Evolutionary conservation across 2,113 vertebrate species (phyloP).

Genomic region (Ursus arctos): DNA sequence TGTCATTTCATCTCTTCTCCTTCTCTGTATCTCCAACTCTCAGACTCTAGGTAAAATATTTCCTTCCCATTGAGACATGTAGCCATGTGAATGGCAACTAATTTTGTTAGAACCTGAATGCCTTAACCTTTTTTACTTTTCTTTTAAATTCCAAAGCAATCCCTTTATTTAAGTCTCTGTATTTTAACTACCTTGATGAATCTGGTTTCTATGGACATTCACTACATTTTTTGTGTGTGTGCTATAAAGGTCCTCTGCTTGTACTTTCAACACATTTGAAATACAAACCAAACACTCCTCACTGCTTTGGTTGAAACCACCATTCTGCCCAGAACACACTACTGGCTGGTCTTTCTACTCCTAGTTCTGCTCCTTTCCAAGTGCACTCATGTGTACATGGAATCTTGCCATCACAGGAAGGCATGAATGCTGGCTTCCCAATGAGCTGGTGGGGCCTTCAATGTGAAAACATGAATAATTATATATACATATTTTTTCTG

Average conservation of each 20-base stretch:
- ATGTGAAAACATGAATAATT: not conserved
- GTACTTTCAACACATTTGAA: not conserved
- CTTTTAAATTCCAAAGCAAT: not conserved
- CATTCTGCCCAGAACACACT: too few species aligned
- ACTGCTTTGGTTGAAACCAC: too few species aligned
- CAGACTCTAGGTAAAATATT: not conserved
- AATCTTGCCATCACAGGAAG: too few species aligned
- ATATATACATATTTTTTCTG: not conserved
- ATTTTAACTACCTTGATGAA: not conserved
- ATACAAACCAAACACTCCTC: not conserved
- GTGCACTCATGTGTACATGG: not conserved
- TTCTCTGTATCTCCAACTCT: not conserved
- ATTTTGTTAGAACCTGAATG: not conserved
- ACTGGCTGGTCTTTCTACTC: not conserved
- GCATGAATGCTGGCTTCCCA: not conserved
- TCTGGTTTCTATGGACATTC: not conserved
- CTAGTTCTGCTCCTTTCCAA: not conserved
- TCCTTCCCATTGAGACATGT: too few species aligned
- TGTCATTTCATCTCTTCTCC: not conserved
- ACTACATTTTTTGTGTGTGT: not conserved
- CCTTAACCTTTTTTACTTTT: not conserved
- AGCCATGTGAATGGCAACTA: not conserved
- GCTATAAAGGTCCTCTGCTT: too few species aligned
- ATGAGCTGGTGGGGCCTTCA: rapidly evolving
- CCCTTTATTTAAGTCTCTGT: not conserved